Evolutionary conservation across 1,140 invertebrate genomes (phyloP).

Genomic region (Colletes gigas): DNA sequence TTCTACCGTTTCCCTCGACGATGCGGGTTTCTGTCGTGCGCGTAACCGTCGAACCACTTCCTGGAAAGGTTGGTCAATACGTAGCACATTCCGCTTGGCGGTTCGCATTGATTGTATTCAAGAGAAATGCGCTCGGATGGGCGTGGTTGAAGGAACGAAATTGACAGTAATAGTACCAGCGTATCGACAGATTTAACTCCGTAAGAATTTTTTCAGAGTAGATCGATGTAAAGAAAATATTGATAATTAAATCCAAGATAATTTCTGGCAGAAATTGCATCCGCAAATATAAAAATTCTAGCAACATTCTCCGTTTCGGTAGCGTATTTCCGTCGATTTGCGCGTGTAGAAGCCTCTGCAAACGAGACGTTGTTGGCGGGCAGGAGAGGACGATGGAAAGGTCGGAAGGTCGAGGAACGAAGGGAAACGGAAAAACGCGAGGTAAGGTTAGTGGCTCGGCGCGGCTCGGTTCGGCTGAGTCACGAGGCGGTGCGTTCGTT

Average conservation of each 20-base stretch:
- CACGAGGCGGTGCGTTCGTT: slow-evolving; percentile 59
- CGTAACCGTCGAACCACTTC: neutral
- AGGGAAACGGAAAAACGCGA: slow-evolving; percentile 24
- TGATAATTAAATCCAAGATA: too few relatives aligned
- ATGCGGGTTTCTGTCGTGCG: neutral
- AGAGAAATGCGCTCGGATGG: too few relatives aligned
- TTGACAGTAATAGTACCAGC: too few relatives aligned
- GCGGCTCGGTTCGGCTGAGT: slow-evolving; percentile 75
- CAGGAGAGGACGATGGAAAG: neutral
- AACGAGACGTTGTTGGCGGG: too few relatives aligned
- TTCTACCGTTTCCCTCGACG: neutral
- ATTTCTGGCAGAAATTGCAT: too few relatives aligned
- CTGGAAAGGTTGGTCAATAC: neutral
- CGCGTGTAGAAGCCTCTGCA: neutral
- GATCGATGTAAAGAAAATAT: too few relatives aligned
- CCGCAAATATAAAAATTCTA: too few relatives aligned
- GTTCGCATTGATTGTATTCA: neutral
- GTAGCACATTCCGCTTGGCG: neutral
- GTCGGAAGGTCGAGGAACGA: slow-evolving; percentile 19
- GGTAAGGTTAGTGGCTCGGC: slow-evolving; percentile 74
- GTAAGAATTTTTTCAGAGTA: too few relatives aligned
- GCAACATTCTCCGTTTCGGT: too few relatives aligned
- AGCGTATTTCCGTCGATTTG: neutral
- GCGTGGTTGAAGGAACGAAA: too few relatives aligned
- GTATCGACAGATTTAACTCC: too few relatives aligned